Evolutionary conservation across 2,888 invertebrate species (phyloP).

Genomic region (Hypomecis atomaria): DNA sequence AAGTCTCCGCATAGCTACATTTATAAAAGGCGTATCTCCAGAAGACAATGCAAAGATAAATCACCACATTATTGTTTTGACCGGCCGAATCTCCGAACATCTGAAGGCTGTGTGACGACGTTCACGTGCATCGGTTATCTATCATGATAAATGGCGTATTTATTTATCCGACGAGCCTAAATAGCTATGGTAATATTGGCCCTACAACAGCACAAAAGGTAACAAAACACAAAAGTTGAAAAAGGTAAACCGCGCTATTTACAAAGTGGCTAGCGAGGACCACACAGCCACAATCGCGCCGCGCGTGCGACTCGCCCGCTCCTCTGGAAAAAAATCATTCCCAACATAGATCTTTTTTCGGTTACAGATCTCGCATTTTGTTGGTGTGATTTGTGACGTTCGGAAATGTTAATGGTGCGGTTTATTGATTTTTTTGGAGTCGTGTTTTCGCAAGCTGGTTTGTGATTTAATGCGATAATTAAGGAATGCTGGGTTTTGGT

Average conservation of each 20-base stretch:
- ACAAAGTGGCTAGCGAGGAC: slow-evolving; percentile 85
- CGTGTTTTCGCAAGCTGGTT: slow-evolving; percentile 42
- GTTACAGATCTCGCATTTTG: slow-evolving; percentile 83
- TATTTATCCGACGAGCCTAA: slow-evolving; percentile 84
- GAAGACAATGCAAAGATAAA: slow-evolving; percentile 73
- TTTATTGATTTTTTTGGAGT: slow-evolving; percentile 68
- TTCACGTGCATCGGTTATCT: slow-evolving; percentile 81
- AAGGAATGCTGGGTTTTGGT: slow-evolving; percentile 29
- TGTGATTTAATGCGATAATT: slow-evolving; percentile 42
- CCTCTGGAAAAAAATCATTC: slow-evolving; percentile 76
- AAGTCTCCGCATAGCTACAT: slow-evolving; percentile 28
- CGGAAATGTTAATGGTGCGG: slow-evolving; percentile 80
- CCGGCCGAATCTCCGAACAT: slow-evolving; percentile 72
- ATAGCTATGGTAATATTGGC: slow-evolving; percentile 85
- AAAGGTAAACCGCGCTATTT: slow-evolving; percentile 85
- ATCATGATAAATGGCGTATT: slow-evolving; percentile 85
- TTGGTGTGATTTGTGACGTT: slow-evolving; percentile 84
- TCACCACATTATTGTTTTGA: slow-evolving; percentile 68
- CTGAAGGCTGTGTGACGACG: slow-evolving; percentile 67
- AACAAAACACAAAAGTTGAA: slow-evolving; percentile 85
- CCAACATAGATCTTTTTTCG: slow-evolving; percentile 80
- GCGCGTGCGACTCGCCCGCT: slow-evolving; percentile 82
- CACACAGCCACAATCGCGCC: slow-evolving; percentile 84
- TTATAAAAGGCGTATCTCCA: slow-evolving; percentile 45
- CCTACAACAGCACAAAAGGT: slow-evolving; percentile 85